Evolutionary conservation across 2,797 vertebrate genomes (phyloP).

Genomic region (Mus caroli): DNA sequence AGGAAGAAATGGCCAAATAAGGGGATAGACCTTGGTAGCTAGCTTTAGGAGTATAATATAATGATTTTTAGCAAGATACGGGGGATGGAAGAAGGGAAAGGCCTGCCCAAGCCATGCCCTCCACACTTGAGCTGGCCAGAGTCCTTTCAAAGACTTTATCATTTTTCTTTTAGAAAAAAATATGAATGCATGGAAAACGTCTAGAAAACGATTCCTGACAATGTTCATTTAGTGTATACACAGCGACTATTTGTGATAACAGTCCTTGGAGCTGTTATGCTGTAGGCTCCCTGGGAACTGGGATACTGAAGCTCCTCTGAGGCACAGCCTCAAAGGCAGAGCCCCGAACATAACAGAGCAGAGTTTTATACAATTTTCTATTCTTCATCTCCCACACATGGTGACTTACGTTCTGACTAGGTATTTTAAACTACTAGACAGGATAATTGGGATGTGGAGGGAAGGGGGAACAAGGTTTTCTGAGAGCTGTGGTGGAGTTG

Average conservation of each 20-base stretch:
- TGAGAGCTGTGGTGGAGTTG: not conserved
- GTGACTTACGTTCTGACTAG: not conserved
- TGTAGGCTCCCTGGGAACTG: not conserved
- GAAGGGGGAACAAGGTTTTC: not conserved
- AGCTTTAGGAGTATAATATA: not conserved
- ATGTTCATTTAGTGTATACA: constrained; percentile 39
- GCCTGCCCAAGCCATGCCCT: not conserved
- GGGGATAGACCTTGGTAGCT: not conserved
- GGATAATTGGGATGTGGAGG: not conserved
- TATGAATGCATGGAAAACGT: not conserved
- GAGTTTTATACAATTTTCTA: not conserved
- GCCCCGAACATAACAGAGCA: not conserved
- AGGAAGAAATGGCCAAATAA: not conserved
- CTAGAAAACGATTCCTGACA: not conserved
- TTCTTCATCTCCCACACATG: not conserved
- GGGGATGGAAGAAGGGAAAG: not conserved
- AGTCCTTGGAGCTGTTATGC: not conserved
- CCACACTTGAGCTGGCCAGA: not conserved
- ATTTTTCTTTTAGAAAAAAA: constrained; percentile 41
- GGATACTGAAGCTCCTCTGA: not conserved
- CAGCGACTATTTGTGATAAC: not conserved
- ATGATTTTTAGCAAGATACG: not conserved
- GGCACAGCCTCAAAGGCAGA: not conserved
- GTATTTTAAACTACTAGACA: not conserved
- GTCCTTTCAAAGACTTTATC: not conserved